Base-by-base conservation (phyloP, 2,888 invertebrate species). In the Eilema sororculum region DNA sequence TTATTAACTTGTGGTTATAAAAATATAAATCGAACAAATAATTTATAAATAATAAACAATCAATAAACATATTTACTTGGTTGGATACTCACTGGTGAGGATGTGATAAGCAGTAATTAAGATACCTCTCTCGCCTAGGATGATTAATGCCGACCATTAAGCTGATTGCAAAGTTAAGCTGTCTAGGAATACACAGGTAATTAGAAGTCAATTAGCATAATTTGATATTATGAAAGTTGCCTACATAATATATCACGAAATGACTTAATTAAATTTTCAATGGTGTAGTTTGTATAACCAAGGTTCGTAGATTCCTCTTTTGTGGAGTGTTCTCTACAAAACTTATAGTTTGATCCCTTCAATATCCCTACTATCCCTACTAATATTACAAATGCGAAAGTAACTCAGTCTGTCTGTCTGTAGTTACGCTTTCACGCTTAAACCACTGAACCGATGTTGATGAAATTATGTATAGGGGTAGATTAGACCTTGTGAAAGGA, bases 61-160 rank as follows among this genome's bases (percentile, higher is more conserved):
- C 33, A 65, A 65, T 24, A 65, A 65, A 28, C 57, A 65, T 22
- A 65, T 65, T 64, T 56, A 56, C 16, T n/a, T 22, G 9, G 56
- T 56, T 24, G 20, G 20, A 60, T n/a, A 60, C 22, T 37, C 46
- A 64, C 25, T 24, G 37, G 24, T 13, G 25, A 58, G 28, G 16
- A 58, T 58, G n/a, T 22, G 20, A 5, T 20, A 20, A 6, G 6
- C 52, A n/a, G 52, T 52, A 9, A 52, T 52, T 52, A 52, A 8
- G n/a, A 8, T 52, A 52, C 52, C 8, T 52, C 52, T 1, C 52
- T 52, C 52, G 20, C 52, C n/a, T n/a, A 20, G 5, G 5, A 46
- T 20, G 46, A 46, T 20, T 46, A 20, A 46, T 20, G 46, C 6
- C 20, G n/a, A 9, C 52, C n/a, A 52, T 52, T 52, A 52, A 8